Evolutionary conservation across 2,113 vertebrate species (phyloP), one percentile per base, ranked within the genome.

Genomic region (Colistium nudipinnis): DNA sequence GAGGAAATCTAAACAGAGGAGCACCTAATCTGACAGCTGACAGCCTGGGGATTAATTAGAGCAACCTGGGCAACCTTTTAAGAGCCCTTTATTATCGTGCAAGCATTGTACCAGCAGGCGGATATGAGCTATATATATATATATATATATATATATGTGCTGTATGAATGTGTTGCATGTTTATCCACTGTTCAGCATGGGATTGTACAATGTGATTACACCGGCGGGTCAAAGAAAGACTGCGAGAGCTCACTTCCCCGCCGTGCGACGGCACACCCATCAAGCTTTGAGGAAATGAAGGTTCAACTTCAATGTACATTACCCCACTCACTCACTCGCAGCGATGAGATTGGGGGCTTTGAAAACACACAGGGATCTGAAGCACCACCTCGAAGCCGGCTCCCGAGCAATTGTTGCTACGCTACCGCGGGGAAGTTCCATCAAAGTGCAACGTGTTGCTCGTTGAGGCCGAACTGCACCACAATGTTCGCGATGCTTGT

Each of bases 351-450:
- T 41, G 69, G 83, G 82, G 76, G 78, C 81, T 86, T 87, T 84
- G 60, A 86, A 82, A 83, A 69, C 61, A 61, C 76, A 70, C 51
- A 7, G n/a, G n/a, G 74, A 76, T 80, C 72, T 78, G 72, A 86
- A 89, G 87, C 81, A 71, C 70, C 70, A 82, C 83, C 76, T 85
- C 74, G 52, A 76, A 84, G 70, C 84, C 63, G 83, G 81, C 81
- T 84, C 78, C 87, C 82, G 79, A 78, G 87, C 87, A 86, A 86
- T 86, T 80, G 87, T 90, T 90, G 90, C 88, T 91, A 91, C 62
- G 90, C 72, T 89, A 91, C 85, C 24, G 13, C 25, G 74, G 74
- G n/a, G 54, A 87, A 83, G 75, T 68, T 70, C 75, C 83, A 72
- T 87, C 82, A 87, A 83, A 88, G 88, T 70, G 80, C 76, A 69